phyloP scores from a whole-genome alignment of 1,140 invertebrate genomes.

The Bombus consobrinus region DNA sequence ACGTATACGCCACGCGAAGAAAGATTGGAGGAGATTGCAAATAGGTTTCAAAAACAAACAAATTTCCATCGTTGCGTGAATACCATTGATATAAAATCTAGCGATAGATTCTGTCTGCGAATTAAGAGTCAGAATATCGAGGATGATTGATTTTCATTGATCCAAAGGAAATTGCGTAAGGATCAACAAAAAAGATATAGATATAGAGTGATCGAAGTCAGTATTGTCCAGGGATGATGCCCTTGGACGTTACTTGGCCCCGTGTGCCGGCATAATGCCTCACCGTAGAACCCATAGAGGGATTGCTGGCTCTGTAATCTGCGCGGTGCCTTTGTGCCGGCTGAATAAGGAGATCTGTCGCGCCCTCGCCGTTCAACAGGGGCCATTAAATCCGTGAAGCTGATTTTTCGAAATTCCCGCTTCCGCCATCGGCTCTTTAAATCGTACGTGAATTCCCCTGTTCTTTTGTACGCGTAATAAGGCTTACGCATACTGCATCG shows the following conservation, averaged over 20 bases:
- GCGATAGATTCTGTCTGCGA: background rate
- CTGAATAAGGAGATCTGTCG: constrained; percentile 80
- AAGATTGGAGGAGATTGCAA: too few species aligned
- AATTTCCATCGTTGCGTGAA: background rate
- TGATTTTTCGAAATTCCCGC: constrained; percentile 63
- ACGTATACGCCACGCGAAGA: too few species aligned
- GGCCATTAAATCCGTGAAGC: constrained; percentile 75
- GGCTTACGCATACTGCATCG: background rate
- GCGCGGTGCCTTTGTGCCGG: constrained; percentile 77
- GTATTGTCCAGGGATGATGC: constrained; percentile 80
- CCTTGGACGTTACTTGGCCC: constrained; percentile 74
- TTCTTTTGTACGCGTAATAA: constrained; percentile 12
- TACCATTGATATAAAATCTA: background rate
- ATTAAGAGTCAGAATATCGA: background rate
- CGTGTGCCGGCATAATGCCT: constrained; percentile 75
- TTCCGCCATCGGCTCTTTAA: constrained; percentile 33
- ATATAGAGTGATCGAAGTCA: constrained; percentile 65
- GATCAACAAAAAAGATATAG: constrained; percentile 20
- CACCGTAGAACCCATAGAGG: constrained; percentile 75
- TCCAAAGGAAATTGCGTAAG: background rate
- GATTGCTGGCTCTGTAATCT: constrained; percentile 80
- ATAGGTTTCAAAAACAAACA: background rate
- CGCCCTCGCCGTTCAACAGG: constrained; percentile 64
- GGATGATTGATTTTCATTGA: constrained; percentile 15
- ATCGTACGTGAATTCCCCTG: constrained; percentile 34